Conservation (phyloP, 2,113 vertebrate species). For the Strigops habroptila region DNA sequence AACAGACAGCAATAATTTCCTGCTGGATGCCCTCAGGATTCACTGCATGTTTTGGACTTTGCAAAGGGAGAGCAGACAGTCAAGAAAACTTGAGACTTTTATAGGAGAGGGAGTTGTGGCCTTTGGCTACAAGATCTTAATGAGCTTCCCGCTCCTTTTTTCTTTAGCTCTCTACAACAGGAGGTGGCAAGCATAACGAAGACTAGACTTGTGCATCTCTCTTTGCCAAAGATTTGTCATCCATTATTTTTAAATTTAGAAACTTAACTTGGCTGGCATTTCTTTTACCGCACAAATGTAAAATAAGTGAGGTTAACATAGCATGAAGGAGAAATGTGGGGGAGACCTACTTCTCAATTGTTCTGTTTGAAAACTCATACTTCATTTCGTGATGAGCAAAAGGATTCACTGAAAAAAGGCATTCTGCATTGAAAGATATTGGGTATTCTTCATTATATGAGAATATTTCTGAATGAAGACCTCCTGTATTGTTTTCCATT, state of each 20-base stretch:
- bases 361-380: slow-evolving; percentile 32
- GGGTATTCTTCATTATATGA: not conserved
- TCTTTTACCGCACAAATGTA: slow-evolving; percentile 27
- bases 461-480: slow-evolving; percentile 13
- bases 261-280: slow-evolving; percentile 57
- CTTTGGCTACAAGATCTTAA: not conserved
- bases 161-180: not conserved
- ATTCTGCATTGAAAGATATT: not conserved
- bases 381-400: slow-evolving; percentile 32
- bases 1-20: not conserved
- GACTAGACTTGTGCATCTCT: not conserved
- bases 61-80: not conserved
- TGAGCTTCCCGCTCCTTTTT: slow-evolving; percentile 21
- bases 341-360: slow-evolving; percentile 5
- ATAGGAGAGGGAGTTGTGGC: not conserved
- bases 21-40: slow-evolving; percentile 5
- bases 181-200: not conserved
- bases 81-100: not conserved
- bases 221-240: slow-evolving; percentile 40
- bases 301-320: slow-evolving; percentile 21
- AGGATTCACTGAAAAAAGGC: not conserved
- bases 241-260: slow-evolving; percentile 61
- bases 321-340: not conserved
- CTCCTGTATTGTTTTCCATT: slow-evolving; percentile 2
- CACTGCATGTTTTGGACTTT: not conserved